A percentile compares a stretch with the other conserved stretches of the same genome.
Evolutionary conservation across 2,888 invertebrate species (phyloP).

Genomic region (Epistrophella euchroma): DNA sequence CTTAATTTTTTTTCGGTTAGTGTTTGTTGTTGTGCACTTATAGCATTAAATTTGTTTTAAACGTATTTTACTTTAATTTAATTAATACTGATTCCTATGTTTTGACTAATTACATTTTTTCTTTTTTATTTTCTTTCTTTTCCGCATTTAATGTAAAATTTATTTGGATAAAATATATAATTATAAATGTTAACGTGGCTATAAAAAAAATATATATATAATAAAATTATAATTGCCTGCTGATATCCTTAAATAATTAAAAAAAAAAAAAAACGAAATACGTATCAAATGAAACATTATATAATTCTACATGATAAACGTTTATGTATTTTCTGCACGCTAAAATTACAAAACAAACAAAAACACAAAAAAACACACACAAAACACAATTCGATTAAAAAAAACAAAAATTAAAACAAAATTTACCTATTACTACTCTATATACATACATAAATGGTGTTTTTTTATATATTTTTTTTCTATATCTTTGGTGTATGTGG

Average conservation of each 20-base stretch:
- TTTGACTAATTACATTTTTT: conserved; percentile 78
- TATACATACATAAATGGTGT: conserved; percentile 74
- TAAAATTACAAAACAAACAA: conserved; percentile 58
- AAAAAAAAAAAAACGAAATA: conserved; percentile 60
- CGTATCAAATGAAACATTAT: conserved; percentile 68
- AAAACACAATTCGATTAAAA: conserved; percentile 56
- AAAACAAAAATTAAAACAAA: conserved; percentile 52
- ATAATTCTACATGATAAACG: conserved; percentile 54
- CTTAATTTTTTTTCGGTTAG: conserved; percentile 3
- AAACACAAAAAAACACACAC: conserved; percentile 51
- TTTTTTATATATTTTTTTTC: conserved; percentile 68
- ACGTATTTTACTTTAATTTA: conserved; percentile 75
- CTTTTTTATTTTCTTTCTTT: conserved; percentile 78
- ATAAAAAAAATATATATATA: conserved; percentile 53
- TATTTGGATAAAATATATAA: conserved; percentile 69
- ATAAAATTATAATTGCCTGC: conserved; percentile 74
- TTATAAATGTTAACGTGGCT: conserved; percentile 76
- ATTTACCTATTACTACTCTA: conserved; percentile 47
- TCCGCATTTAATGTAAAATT: conserved; percentile 77
- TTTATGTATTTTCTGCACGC: conserved; percentile 75
- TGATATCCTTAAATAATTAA: conserved; percentile 63
- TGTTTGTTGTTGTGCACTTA: conserved; percentile 58
- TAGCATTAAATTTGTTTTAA: conserved; percentile 67
- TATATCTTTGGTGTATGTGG: conserved; percentile 76
- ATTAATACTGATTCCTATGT: conserved; percentile 75